Percentiles rank a stretch among this genome's conserved stretches.
Conservation (phyloP, 2,888 invertebrate genomes). For the Cryptocephalus moraei region DNA sequence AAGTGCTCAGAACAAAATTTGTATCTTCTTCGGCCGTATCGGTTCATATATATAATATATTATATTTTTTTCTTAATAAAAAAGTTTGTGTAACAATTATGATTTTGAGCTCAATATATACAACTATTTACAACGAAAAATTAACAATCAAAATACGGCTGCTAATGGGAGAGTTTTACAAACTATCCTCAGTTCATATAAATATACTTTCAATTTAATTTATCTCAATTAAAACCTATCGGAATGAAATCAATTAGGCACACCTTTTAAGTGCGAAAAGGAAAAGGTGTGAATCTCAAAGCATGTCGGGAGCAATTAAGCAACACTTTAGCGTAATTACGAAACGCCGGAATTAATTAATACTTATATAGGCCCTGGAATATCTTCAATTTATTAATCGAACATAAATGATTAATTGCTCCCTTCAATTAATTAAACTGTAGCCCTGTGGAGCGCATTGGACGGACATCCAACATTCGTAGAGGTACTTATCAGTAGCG, state of each 20-base stretch:
- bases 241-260: background rate
- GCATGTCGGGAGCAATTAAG: too few species aligned
- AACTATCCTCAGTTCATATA: background rate
- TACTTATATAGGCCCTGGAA: too few species aligned
- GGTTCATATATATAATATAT: too few species aligned
- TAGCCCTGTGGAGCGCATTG: constrained; percentile 8
- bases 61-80: too few species aligned
- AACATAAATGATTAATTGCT: constrained; percentile 2
- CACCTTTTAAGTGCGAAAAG: background rate
- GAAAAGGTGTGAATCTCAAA: background rate
- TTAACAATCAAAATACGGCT: constrained; percentile 3
- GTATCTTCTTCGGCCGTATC: too few species aligned
- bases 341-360: too few species aligned
- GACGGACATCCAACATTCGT: constrained; percentile 19
- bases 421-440: constrained; percentile 6
- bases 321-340: too few species aligned
- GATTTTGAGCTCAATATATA: too few species aligned
- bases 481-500: background rate
- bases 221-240: background rate
- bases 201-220: background rate
- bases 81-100: too few species aligned
- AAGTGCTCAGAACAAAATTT: background rate
- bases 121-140: background rate
- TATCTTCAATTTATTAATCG: background rate
- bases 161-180: background rate